Evolutionary conservation across 2,888 invertebrate genomes (phyloP).

Genomic region (Apodemia duryi): DNA sequence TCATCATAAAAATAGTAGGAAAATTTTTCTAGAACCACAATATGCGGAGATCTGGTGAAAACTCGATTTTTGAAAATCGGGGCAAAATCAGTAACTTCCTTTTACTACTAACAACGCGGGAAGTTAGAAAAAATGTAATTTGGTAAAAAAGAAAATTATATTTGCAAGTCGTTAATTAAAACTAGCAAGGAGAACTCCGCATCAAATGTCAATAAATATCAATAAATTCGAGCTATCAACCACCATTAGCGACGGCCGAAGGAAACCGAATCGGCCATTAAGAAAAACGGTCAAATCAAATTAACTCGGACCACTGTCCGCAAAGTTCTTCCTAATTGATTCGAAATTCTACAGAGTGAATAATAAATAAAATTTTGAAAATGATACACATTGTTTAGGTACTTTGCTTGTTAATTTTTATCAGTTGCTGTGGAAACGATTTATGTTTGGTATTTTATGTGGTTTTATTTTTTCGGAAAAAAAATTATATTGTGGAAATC

Average conservation of each 20-base stretch:
- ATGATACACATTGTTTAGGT: neutral
- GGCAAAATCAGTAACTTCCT: too few relatives aligned
- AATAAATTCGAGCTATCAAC: constrained; percentile 40
- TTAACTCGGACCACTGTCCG: constrained; percentile 54
- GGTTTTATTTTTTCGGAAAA: neutral
- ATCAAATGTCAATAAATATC: constrained; percentile 55
- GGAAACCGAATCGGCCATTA: constrained; percentile 56
- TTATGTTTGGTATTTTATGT: neutral
- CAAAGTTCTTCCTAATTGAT: constrained; percentile 41
- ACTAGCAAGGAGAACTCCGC: constrained; percentile 1
- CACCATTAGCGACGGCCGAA: constrained; percentile 46
- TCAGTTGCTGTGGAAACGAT: neutral
- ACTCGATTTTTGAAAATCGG: too few relatives aligned
- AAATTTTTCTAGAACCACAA: too few relatives aligned
- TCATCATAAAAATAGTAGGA: too few relatives aligned
- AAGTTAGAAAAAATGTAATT: too few relatives aligned
- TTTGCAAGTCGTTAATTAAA: constrained; percentile 8
- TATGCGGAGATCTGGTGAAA: too few relatives aligned
- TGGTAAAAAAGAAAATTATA: neutral
- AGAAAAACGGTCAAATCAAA: constrained; percentile 68
- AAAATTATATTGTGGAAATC: too few relatives aligned
- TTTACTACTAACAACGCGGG: too few relatives aligned
- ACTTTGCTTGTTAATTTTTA: neutral
- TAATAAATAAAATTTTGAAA: constrained; percentile 20
- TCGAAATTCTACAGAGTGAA: constrained; percentile 23